Evolutionary conservation across 2,888 invertebrate species (phyloP).

Genomic region (Terebella lapidaria): DNA sequence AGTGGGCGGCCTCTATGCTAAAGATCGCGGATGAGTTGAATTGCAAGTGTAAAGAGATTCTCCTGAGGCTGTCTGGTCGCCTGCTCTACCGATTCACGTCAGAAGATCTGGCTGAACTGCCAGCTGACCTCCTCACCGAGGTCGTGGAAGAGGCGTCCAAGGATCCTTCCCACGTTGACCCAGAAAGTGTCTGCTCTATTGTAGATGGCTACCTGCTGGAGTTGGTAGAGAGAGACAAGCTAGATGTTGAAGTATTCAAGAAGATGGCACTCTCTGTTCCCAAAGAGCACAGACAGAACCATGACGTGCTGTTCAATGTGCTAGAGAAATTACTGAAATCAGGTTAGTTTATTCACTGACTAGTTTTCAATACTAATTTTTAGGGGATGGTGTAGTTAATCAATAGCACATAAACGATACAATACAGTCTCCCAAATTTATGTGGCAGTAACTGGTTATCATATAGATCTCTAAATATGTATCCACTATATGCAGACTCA

Average conservation of each 20-base stretch:
- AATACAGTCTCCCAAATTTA: no score
- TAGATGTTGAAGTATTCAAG: constrained; percentile 43
- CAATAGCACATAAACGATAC: no score
- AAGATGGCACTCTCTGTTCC: constrained; percentile 39
- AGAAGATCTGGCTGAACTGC: constrained; percentile 37
- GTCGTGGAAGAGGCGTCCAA: constrained; percentile 11
- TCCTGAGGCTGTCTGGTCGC: constrained; percentile 31
- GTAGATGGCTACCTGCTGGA: constrained; percentile 43
- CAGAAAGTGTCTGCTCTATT: constrained; percentile 27
- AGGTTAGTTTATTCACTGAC: constrained; percentile 29
- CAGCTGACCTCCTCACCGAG: constrained; percentile 40
- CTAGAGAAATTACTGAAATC: constrained; percentile 41
- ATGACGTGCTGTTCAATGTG: constrained; percentile 43
- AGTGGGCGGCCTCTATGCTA: constrained; percentile 16
- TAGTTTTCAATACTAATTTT: no score
- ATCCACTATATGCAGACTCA: no score
- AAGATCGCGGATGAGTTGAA: constrained; percentile 9
- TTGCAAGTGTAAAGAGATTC: constrained; percentile 30
- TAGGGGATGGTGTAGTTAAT: no score
- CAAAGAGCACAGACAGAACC: constrained; percentile 31
- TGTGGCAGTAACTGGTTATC: no score
- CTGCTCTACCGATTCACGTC: constrained; percentile 25
- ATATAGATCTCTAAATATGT: no score
- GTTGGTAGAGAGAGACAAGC: constrained; percentile 38
- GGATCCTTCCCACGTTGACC: not conserved